Base-by-base conservation (phyloP, 1,140 invertebrate species). In the Thalassaphorura encarpata region DNA sequence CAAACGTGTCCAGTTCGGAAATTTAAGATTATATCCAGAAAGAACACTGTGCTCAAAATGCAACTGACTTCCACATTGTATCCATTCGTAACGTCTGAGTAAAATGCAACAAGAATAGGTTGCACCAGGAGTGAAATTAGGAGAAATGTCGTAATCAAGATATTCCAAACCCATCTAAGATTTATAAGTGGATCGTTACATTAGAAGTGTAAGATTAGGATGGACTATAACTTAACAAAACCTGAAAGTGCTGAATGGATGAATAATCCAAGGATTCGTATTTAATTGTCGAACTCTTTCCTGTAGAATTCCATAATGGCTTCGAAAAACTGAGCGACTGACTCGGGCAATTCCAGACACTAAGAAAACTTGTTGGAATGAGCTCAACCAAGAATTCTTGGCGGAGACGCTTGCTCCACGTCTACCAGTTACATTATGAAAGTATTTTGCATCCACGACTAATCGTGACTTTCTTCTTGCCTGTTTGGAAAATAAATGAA, bases 11-110 rank as follows among this genome's bases (percentile, higher is more conserved):
- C 61, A 23, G 61, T 63, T 18, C 54, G 15, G 24, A 63, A 54
- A 31, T 63, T 63, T 0, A 63, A 29, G 2, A 55, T 0, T 39
- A 63, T 60, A 36, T 63, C 61, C 3, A 62, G 4, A 31, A 58
- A 46, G 21, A 62, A 60, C 16, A 60, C 23, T 6, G 31, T 43
- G 33, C 24, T 31, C 19, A 36, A 26, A 6, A 36, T 8, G 42
- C 13, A 41, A 16, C 8, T 36, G 15, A 16, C 24, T 5, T 52
- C 15, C 19, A 33, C 41, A 18, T 29, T 51, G 2, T 33, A 2
- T 8, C n/a, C 19, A 8, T 46, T 21, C 5, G 24, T 27, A 11
- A 58, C n/a, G 2, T 53, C 42, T 3, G 29, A 23, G 19, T 53
- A 53, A 23, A 53, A 58, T 24, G 56, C 26, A 3, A 61, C 24